Evolutionary conservation across 2,888 invertebrate genomes (phyloP), one percentile per base, ranked within the genome.

Genomic region (Platycheirus rosarum): DNA sequence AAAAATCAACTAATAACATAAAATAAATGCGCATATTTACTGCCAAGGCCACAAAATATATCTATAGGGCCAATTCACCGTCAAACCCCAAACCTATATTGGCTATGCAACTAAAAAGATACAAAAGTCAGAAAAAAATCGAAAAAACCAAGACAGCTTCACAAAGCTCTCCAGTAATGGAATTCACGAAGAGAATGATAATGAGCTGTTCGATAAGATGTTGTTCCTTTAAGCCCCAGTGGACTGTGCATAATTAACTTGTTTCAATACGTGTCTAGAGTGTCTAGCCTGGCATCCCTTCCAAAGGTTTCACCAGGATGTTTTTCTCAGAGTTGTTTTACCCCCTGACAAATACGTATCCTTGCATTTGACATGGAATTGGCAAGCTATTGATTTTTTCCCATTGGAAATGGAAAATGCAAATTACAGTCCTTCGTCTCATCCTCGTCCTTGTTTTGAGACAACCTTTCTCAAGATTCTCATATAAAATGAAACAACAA

Each of bases 141-240:
- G 18, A n/a, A 20, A 11, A 20, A 53, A 4, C 14, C 7, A 29
- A 29, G 60, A 60, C 60, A 60, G 60, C 60, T 60, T 44, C 40
- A 42, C 62, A 44, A 63, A 71, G 44, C 49, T 49, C n/a, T 11
- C 60, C 57, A 66, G 73, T 73, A 78, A 78, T 73, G 53, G 73
- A 78, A 62, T 66, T 73, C 77, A 73, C 51, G 66, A 16, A 29
- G 49, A 53, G 77, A 49, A 78, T 78, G 73, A 53, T 78, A 78
- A 78, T 78, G 73, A 78, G 60, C 49, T 49, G 20, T 26, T 51
- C 42, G 40, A 32, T 65, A 65, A 57, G 65, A 66, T 51, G 49
- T 46, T 65, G 55, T 32, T 65, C 51, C 71, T 65, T 16, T 11
- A 44, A 60, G 60, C 62, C 23, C 14, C 53, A 60, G 51, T 32